Base-by-base conservation (phyloP, 2,797 vertebrate species). In the Epinephelus awoara region DNA sequence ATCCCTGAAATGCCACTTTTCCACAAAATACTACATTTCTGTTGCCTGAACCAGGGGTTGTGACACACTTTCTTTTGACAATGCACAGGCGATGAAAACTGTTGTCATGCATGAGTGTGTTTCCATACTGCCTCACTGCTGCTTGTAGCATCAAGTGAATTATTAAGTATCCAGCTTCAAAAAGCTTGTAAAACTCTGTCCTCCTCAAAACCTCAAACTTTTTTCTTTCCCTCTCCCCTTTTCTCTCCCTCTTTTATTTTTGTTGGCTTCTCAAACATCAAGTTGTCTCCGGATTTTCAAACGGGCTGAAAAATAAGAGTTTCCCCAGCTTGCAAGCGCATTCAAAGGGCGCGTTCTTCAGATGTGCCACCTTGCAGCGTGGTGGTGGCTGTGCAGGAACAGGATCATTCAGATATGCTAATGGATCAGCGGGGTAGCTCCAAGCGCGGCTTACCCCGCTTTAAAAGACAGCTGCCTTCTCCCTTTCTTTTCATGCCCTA, bases 401-500 rank as follows among this genome's bases (percentile, higher is more conserved):
- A 92, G 92, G 92, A 95, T 95, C 94, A 96, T 95, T 96, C 95
- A 94, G 94, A 96, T 96, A 96, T 96, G 96, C 94, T 95, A 96
- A 96, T 96, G 91, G 87, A 94, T 92, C 96, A 96, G 95, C 95
- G 84, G 96, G 95, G 94, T 94, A 92, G 93, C 95, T 95, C 91
- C 91, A 57, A 95, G 95, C 94, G 44, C 84, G 92, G 94, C 95
- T 95, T 94, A 94, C 92, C 94, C 93, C 77, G 92, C 93, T 96
- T 93, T 92, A 95, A 95, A 95, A 96, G 95, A 95, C 95, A 95
- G 95, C 94, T 95, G 93, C 94, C 93, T 95, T 92, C 93, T 95
- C 92, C 87, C 91, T 93, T 94, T 93, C 92, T 93, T 92, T 92
- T 94, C 90, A 90, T 91, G 91, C 93, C 92, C 89, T 88, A 75